Evolutionary conservation across 2,888 invertebrate species (phyloP), one percentile per base, ranked within the genome.

Genomic region (Stenoptilia bipunctidactyla): DNA sequence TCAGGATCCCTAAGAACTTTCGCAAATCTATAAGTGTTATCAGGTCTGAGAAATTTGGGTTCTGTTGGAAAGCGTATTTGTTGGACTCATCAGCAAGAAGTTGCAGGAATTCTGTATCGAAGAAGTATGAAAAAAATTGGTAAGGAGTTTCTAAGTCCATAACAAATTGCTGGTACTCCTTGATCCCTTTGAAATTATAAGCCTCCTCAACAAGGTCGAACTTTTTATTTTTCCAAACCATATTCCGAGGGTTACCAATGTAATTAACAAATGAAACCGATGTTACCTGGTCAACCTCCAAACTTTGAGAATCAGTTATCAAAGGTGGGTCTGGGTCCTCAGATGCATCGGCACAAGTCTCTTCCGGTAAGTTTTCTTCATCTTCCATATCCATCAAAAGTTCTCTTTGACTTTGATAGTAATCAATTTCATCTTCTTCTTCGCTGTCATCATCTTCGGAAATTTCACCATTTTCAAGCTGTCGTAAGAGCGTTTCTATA

Each of bases 91-190:
- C 36, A 2, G 45, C 39, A 45, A 43, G 46, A 10, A 45, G 45
- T 50, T 45, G n/a, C 3, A 30, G 13, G 10, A 30, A 12, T 12
- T 30, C 30, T 12, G 45, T 43, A 14, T 45, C 45, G n/a, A 44
- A 48, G 41, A 48, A 50, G 38, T 40, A 40, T 27, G 14, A 41
- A 36, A 43, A 46, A 38, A 40, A 46, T 13, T 44, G 45, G 37
- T 44, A 46, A 2, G 45, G 43, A 42, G 40, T 49, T 40, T 46
- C 37, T 36, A 47, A 20, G 46, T 45, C 43, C 41, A 48, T 45
- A 14, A 48, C 6, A 6, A 15, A 14, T 46, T 45, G 10, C 43
- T 44, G 15, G 9, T 47, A 14, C 5, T 49, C 49, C 20, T 48
- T 45, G n/a, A 5, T 27, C 2, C 43, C 42, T 30, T 25, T 38